Base-by-base conservation (phyloP, 2,888 invertebrate genomes). In the Catocala nupta region DNA sequence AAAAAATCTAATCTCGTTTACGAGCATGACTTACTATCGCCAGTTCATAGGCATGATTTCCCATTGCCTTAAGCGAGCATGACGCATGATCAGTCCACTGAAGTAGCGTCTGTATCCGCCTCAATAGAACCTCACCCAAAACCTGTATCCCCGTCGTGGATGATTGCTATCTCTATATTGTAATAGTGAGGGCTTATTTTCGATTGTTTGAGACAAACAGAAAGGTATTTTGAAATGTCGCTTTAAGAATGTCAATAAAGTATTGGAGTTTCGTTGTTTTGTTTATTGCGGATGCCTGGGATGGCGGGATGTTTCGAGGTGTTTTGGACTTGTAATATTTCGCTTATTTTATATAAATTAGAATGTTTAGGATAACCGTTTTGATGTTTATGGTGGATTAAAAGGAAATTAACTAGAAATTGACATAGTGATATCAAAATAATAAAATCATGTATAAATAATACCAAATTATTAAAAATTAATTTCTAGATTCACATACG, bases 241-340 rank as follows among this genome's bases (percentile, higher is more conserved):
- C 66, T 79, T 68, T 61, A 65, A 77, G 74, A 77, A 77, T 79
- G 74, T 68, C 74, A 77, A 79, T 79, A 77, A 76, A 71, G 71
- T 71, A 71, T 70, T 63, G 64, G 61, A 68, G 60, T 70, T 63
- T 56, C 63, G 60, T 68, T 78, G 68, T 68, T 58, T 55, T 73
- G 69, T 73, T 73, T 78, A 75, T 78, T 78, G 68, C 58, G 68
- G 63, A 77, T 75, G 62, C 56, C 62, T 57, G 43, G 56, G 52
- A 76, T 69, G 16, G 60, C 58, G 55, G 50, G 39, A 54, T 61
- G 59, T 61, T 59, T 55, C 43, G 11, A 72, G 16, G 59, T 68
- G 60, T 49, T 39, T 52, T 8, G 34, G 34, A 11, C 42, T 16
- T 48, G 47, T 52, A 50, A 45, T 13, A 11, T 5, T n/a, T 12